phyloP scores from a whole-genome alignment of 2,888 invertebrate genomes.

The Empis stercorea region DNA sequence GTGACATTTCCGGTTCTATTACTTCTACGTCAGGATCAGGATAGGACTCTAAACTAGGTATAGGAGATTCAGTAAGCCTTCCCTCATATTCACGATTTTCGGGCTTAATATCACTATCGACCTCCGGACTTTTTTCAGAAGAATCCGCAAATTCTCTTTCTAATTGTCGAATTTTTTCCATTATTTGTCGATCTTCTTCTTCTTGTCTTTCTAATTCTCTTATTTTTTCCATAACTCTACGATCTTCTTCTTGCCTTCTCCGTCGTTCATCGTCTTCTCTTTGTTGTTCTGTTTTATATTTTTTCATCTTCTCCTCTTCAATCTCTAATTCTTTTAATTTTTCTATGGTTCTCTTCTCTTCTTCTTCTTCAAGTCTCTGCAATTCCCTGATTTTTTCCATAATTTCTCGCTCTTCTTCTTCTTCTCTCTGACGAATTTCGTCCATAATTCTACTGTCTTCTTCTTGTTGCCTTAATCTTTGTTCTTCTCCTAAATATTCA shows the following conservation, averaged over 20 bases:
- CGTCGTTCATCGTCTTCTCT: conserved; percentile 4
- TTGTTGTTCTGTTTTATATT: conserved; percentile 3
- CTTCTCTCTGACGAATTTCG: neutral
- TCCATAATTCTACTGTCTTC: conserved; percentile 5
- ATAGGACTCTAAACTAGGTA: conserved; percentile 2
- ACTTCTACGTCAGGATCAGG: conserved; percentile 19
- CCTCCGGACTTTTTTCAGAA: conserved; percentile 13
- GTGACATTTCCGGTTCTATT: conserved; percentile 22
- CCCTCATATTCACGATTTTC: conserved; percentile 9
- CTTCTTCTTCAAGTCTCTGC: conserved; percentile 13
- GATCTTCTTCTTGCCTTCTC: neutral
- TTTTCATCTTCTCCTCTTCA: conserved; percentile 13
- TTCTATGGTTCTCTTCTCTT: neutral
- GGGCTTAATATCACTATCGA: conserved; percentile 15
- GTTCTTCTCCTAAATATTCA: conserved; percentile 22
- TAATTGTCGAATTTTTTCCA: neutral
- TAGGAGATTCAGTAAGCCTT: conserved; percentile 4
- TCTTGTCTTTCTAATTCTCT: conserved; percentile 1
- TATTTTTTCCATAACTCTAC: conserved; percentile 8
- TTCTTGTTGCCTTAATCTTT: conserved; percentile 9
- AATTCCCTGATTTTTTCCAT: neutral
- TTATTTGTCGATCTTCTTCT: neutral
- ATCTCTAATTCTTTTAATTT: neutral
- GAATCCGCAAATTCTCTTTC: conserved; percentile 7
- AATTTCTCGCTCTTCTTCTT: neutral